phyloP scores from a whole-genome alignment of 2,113 vertebrate genomes.

The Orycteropus afer region DNA sequence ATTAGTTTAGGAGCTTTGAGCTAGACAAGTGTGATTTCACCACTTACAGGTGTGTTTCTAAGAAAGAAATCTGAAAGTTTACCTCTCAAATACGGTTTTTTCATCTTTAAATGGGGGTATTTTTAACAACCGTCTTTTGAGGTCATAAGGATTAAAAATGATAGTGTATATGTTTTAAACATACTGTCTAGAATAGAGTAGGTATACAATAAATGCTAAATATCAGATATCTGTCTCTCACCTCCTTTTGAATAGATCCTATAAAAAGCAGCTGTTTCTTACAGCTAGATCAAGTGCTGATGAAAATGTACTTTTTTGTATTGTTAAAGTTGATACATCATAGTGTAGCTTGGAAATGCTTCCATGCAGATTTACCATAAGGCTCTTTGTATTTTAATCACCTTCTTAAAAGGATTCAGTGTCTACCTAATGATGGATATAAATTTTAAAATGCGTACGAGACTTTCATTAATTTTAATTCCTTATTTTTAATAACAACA shows the following conservation, averaged over 20 bases:
- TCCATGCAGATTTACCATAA: neutral
- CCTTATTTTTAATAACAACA: neutral
- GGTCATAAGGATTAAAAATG: conserved; percentile 22
- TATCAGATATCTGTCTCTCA: neutral
- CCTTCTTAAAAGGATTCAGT: neutral
- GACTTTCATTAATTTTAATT: neutral
- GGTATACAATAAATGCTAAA: neutral
- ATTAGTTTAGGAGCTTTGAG: neutral
- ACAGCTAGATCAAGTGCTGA: neutral
- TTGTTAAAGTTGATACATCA: neutral
- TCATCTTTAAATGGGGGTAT: conserved; percentile 18
- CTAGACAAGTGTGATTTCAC: neutral
- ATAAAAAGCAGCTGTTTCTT: conserved; percentile 40
- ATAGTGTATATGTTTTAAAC: neutral
- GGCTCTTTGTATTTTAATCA: neutral
- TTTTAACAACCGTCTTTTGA: neutral
- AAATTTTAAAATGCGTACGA: neutral
- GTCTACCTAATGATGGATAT: conserved; percentile 37
- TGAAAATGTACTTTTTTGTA: conserved; percentile 15
- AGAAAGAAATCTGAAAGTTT: conserved; percentile 37
- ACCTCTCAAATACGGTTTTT: neutral
- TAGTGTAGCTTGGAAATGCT: conserved; percentile 27
- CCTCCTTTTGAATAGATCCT: neutral
- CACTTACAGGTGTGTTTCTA: neutral
- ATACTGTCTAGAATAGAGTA: neutral